Base-by-base conservation (phyloP, 2,888 invertebrate species). In the Amorpha juglandis region DNA sequence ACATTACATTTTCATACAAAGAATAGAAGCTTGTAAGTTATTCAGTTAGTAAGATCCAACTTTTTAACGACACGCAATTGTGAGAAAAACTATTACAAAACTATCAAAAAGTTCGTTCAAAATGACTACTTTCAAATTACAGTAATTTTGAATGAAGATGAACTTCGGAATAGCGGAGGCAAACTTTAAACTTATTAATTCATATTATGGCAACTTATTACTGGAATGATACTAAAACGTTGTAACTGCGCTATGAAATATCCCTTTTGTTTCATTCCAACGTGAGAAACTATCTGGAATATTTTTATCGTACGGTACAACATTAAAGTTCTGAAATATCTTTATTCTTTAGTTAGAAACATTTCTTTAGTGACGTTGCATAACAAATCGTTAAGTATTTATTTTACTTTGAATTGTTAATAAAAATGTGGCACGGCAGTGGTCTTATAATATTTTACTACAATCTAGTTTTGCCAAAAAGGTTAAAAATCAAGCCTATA, bases 121-220 rank as follows among this genome's bases (percentile, higher is more conserved):
- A 85, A 83, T 82, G 83, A 79, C 79, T 74, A 79, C 79, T 77
- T 76, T 84, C 79, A 84, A 86, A 85, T 86, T 86, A 83, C 76
- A 78, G 85, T 83, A 83, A 87, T 87, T 86, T 81, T 78, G 78
- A 79, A 81, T 82, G 76, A 84, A 82, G 33, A 35, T 48, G 11
- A 27, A 63, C 82, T 84, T 81, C 76, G 75, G 74, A 83, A 79
- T 81, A 83, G 78, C 78, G 79, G 58, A 19, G 58, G 58, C 79
- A 78, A 81, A 79, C 76, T 81, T 71, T 67, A 74, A 69, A 74
- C 75, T 72, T 68, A 72, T 73, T 74, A 69, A 72, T 74, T 74
- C 74, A 68, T 71, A 70, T 74, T 72, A 77, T 64, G 71, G 71
- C n/a, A 58, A 58, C 42, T 58, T 38, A 58, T 58, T 38, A 58